Conservation (phyloP, 2,888 invertebrate species). For the Chouioia cunea region DNA sequence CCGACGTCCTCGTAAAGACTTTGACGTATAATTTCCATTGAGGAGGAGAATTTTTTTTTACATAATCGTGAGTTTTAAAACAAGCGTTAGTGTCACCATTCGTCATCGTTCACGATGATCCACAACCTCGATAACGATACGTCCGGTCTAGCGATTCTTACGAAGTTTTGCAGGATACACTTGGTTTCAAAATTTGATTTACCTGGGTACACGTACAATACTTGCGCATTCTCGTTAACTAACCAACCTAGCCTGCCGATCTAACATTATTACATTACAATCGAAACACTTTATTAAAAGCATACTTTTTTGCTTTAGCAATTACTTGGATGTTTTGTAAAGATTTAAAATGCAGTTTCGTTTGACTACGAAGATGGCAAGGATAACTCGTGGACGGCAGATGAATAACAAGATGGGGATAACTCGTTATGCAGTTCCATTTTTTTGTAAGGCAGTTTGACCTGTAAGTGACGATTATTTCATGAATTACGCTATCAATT, state of each 20-base stretch:
- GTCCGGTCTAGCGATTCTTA: conserved; percentile 49
- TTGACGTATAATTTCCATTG: background rate
- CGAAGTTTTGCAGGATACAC: conserved; percentile 38
- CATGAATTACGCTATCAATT: background rate
- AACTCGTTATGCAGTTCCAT: conserved; percentile 40
- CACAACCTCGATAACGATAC: conserved; percentile 46
- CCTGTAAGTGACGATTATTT: conserved; percentile 32
- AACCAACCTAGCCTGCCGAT: conserved; percentile 53
- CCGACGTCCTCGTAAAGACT: conserved; percentile 39
- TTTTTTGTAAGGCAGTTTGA: conserved; percentile 50
- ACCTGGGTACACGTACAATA: conserved; percentile 50
- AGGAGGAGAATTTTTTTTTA: background rate
- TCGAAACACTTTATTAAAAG: too few relatives aligned
- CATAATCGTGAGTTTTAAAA: background rate
- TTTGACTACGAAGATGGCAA: conserved; percentile 45
- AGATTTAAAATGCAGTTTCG: conserved; percentile 34
- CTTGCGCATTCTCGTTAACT: conserved; percentile 48
- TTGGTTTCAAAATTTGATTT: conserved; percentile 43
- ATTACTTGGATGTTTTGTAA: conserved; percentile 53
- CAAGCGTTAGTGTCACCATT: conserved; percentile 8
- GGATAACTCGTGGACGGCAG: conserved; percentile 51
- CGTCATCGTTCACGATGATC: conserved; percentile 45
- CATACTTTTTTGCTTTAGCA: background rate
- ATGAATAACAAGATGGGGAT: conserved; percentile 50
- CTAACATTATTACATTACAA: conserved; percentile 19